Evolutionary conservation across 1,140 invertebrate genomes (phyloP), one percentile per base, ranked within the genome.

Genomic region (Philaenus spumarius): DNA sequence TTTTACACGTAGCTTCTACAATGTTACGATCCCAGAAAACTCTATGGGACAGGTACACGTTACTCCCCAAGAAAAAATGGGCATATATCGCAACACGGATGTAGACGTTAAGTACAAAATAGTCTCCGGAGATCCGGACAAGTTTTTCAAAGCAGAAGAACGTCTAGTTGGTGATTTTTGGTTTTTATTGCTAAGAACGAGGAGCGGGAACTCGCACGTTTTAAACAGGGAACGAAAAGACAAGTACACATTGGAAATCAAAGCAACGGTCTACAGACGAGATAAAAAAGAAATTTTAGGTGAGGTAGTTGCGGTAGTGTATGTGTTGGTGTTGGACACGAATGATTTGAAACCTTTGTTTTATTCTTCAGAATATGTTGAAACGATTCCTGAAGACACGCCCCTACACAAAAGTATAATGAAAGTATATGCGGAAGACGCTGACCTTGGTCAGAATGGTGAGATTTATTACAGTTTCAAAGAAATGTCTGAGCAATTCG

Each of bases 391-490:
- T 15, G 93, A 97, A 72, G 92, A 97, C 69, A 85, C 85, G 45
- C 83, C 90, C 2, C 72, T 93, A 50, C 89, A 95, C 73, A 79
- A 81, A 30, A 89, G 82, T 63, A 82, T 91, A 48, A 70, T 86
- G 3, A 82, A 78, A 67, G 87, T 91, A 24, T 81, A 80, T 15
- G 95, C 95, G 0, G 91, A 92, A 66, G 95, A 97, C 75, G 93
- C 94, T 9, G 95, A 98, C 72, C 75, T 94, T 14, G 95, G 94
- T 0, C 79, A 89, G 46, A 97, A 97, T 71, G 91, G 92, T 1
- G 92, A 97, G 75, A 92, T 97, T 64, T 97, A 97, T 73, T 98
- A 96, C 71, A 95, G 89, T 72, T 87, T 97, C 62, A 75, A 80
- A n/a, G 80, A 93, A 58, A 90, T 84, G 11, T 91, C 85, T 7